phyloP scores from a whole-genome alignment of 2,888 invertebrate genomes.

The Amblyjoppa fuscipennis region DNA sequence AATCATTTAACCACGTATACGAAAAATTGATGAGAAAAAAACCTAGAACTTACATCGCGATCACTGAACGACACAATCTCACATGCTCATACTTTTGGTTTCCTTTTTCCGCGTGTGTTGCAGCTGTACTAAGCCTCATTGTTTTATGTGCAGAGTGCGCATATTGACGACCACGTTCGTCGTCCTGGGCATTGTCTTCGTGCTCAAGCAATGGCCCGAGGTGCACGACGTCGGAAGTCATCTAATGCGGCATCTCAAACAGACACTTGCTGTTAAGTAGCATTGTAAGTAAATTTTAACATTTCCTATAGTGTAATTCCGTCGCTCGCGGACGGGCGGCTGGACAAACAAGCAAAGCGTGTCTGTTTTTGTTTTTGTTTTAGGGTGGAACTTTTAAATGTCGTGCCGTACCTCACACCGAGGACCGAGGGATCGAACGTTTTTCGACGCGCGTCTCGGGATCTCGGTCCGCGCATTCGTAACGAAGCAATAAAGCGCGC shows the following conservation, averaged over 20 bases:
- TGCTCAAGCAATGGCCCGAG: conserved; percentile 96
- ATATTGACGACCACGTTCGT: conserved; percentile 94
- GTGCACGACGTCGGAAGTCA: conserved; percentile 93
- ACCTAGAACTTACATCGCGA: conserved; percentile 54
- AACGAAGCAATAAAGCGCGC: conserved; percentile 55
- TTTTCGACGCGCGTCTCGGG: conserved; percentile 39
- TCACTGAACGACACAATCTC: conserved; percentile 68
- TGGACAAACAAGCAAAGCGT: neutral
- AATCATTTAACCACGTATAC: conserved; percentile 10
- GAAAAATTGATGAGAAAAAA: conserved; percentile 40
- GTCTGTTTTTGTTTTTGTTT: neutral
- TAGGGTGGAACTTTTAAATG: conserved; percentile 70
- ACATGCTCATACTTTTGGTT: conserved; percentile 80
- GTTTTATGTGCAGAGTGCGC: conserved; percentile 90
- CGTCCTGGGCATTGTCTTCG: conserved; percentile 93
- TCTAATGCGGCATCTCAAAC: conserved; percentile 91
- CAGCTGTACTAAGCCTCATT: conserved; percentile 85
- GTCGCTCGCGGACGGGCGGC: conserved; percentile 1
- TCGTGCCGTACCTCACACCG: conserved; percentile 47
- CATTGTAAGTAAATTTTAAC: conserved; percentile 80
- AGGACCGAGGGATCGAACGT: conserved; percentile 42
- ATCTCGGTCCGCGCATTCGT: conserved; percentile 30
- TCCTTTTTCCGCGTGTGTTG: conserved; percentile 81
- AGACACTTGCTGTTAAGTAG: conserved; percentile 91
- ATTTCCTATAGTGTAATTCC: conserved; percentile 45